These are phyloP conservation scores for Vulpes vulpes DNA, from an alignment of 2,113 vertebrate species.

Conservation along the genomic window DNA sequence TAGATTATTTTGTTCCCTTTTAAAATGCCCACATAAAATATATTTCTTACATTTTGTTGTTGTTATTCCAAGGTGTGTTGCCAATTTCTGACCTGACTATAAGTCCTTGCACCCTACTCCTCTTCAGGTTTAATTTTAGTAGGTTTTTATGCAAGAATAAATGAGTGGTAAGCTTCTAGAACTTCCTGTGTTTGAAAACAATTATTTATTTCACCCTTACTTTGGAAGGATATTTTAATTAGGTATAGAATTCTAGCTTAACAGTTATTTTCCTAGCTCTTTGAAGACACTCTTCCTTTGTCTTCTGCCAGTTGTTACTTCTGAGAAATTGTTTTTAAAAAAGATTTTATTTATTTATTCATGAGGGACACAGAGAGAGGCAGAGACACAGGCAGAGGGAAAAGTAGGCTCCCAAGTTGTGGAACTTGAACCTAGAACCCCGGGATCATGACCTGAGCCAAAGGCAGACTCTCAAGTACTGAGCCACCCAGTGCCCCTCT, in stretches of 20 bases:
- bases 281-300: slow-evolving; percentile 37
- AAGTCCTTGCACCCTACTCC: neutral
- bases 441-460: too few relatives aligned
- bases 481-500: neutral
- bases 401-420: too few relatives aligned
- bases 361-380: too few relatives aligned
- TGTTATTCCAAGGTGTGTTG: neutral
- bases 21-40: neutral
- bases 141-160: neutral
- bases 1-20: neutral
- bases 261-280: neutral
- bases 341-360: too few relatives aligned
- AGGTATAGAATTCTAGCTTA: neutral
- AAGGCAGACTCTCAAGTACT: too few relatives aligned
- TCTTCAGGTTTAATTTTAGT: neutral
- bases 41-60: neutral
- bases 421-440: too few relatives aligned
- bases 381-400: too few relatives aligned
- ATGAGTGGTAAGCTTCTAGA: neutral
- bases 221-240: neutral
- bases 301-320: neutral
- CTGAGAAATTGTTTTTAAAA: neutral
- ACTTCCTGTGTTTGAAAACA: neutral
- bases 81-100: neutral
- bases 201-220: neutral